Evolutionary conservation across 1,140 invertebrate genomes (phyloP).

Genomic region (Bacillus rossius): DNA sequence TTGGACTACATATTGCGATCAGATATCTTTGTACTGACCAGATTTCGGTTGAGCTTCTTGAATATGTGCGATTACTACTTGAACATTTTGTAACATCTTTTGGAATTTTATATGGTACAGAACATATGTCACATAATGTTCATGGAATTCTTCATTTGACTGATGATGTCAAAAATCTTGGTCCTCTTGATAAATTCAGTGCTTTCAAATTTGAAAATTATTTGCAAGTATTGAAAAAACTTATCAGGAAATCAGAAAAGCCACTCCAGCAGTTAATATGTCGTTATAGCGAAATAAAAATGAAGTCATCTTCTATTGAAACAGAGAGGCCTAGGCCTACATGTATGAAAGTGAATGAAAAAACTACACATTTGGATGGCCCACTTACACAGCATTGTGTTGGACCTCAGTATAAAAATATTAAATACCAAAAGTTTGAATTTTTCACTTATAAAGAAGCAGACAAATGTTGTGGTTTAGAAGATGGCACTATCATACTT

Average conservation of each 20-base stretch:
- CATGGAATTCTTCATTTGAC: constrained; percentile 31
- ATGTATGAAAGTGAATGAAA: neutral
- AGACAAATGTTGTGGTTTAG: too few relatives aligned
- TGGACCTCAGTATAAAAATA: too few relatives aligned
- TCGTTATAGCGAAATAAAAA: neutral
- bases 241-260: neutral
- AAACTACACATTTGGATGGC: too few relatives aligned
- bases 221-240: constrained; percentile 7
- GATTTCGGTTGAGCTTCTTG: constrained; percentile 3
- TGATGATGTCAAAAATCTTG: constrained; percentile 30
- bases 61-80: constrained; percentile 19
- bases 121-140: constrained; percentile 30
- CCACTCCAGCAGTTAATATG: constrained; percentile 2
- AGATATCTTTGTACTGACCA: constrained; percentile 27
- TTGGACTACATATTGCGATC: constrained; percentile 35
- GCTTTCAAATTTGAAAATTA: constrained; percentile 36
- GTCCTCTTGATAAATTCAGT: constrained; percentile 29
- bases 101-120: constrained; percentile 25
- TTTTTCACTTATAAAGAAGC: too few relatives aligned
- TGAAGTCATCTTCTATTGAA: neutral
- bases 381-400: too few relatives aligned
- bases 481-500: too few relatives aligned
- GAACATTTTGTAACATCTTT: constrained; percentile 24
- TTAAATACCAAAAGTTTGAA: too few relatives aligned
- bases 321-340: too few relatives aligned